Conservation (phyloP, 2,113 vertebrate genomes). For the Calypte anna region DNA sequence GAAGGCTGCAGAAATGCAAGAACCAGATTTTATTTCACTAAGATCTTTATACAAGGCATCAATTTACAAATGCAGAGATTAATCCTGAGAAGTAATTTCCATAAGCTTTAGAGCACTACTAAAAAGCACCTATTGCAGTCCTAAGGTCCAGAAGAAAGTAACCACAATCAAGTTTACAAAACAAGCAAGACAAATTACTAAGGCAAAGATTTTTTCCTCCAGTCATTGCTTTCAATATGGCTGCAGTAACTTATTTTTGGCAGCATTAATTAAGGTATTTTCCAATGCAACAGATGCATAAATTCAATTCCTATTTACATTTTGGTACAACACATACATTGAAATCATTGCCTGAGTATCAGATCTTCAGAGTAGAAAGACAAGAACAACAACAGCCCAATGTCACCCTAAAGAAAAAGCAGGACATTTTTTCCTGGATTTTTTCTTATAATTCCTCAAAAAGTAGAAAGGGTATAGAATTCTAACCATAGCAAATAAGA, state of each 20-base stretch:
- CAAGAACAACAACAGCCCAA: fast-evolving
- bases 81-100: not conserved
- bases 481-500: not conserved
- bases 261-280: not conserved
- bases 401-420: not conserved
- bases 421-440: not conserved
- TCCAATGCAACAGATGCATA: not conserved
- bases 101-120: not conserved
- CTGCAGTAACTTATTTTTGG: not conserved
- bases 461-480: not conserved
- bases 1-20: not conserved
- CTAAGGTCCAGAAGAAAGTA: not conserved
- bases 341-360: not conserved
- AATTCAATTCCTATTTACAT: not conserved
- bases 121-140: not conserved
- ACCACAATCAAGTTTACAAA: not conserved
- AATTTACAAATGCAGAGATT: not conserved
- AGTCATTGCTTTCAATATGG: not conserved
- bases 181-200: not conserved
- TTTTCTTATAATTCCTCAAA: not conserved
- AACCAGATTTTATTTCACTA: not conserved
- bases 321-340: not conserved
- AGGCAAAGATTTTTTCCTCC: not conserved
- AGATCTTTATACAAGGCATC: not conserved
- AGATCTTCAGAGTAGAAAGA: not conserved